These are phyloP conservation scores for Prunella himalayana DNA, from an alignment of 2,113 vertebrate species.

Conservation along the genomic window DNA sequence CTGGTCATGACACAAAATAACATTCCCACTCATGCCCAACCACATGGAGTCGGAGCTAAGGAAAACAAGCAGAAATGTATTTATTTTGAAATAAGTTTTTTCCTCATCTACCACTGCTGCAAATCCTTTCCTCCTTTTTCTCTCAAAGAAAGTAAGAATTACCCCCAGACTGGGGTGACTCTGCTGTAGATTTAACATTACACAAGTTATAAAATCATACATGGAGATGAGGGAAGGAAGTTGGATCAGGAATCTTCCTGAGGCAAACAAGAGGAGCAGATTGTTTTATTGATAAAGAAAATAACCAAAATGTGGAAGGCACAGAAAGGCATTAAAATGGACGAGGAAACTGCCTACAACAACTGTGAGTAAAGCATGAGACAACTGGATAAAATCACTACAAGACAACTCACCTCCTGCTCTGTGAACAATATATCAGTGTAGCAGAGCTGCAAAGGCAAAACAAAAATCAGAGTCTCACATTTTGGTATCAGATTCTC, in stretches of 20 bases:
- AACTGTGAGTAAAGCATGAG: not conserved
- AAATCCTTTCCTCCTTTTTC: not conserved
- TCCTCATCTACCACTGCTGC: not conserved
- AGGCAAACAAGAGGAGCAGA: not conserved
- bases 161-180: not conserved
- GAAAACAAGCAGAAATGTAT: not conserved
- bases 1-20: not conserved
- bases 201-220: not conserved
- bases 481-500: not conserved
- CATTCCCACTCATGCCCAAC: not conserved
- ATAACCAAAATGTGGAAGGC: not conserved
- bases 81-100: not conserved
- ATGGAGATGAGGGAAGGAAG: not conserved
- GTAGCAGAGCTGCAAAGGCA: slow-evolving; percentile 87
- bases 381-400: not conserved
- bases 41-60: not conserved
- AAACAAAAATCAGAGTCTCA: not conserved
- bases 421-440: slow-evolving; percentile 98
- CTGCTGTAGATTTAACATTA: not conserved
- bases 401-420: slow-evolving; percentile 86
- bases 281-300: not conserved
- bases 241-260: not conserved
- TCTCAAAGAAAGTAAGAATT: not conserved
- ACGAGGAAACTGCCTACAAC: not conserved
- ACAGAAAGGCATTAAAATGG: not conserved